phyloP scores from a whole-genome alignment of 1,140 invertebrate genomes.

The Brevipalpus yothersi region DNA sequence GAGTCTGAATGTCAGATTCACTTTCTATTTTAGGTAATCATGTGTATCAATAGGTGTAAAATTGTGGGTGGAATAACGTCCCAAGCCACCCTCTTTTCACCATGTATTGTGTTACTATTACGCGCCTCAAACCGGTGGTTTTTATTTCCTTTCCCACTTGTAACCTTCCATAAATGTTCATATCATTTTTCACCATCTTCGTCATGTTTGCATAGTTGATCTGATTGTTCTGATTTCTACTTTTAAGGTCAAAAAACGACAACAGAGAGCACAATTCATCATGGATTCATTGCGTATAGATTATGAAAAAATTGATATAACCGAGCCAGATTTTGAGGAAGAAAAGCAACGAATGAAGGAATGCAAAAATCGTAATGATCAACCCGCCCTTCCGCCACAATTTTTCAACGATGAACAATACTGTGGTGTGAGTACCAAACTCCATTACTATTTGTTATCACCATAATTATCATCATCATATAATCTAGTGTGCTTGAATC shows the following conservation, averaged over 20 bases:
- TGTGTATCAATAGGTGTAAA: neutral
- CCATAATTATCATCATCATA: neutral
- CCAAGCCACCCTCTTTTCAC: no score
- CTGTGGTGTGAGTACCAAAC: constrained; percentile 51
- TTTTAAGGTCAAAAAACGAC: constrained; percentile 73
- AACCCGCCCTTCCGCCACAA: constrained; percentile 60
- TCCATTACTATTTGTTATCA: constrained; percentile 7
- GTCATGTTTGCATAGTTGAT: neutral
- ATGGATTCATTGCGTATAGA: constrained; percentile 64
- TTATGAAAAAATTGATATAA: constrained; percentile 71
- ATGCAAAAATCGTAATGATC: constrained; percentile 37
- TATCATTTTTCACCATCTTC: neutral
- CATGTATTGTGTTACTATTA: no score
- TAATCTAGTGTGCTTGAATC: neutral
- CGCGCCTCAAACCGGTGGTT: no score
- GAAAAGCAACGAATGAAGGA: constrained; percentile 78
- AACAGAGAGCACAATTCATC: constrained; percentile 70
- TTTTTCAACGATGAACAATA: constrained; percentile 77
- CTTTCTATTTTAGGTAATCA: neutral
- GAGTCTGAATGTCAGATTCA: neutral
- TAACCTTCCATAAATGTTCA: neutral
- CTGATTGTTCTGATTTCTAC: constrained; percentile 9
- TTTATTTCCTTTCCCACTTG: neutral
- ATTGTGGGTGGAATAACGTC: no score
- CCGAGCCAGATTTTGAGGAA: constrained; percentile 59